These are phyloP conservation scores for Diceros bicornis DNA, from an alignment of 2,797 vertebrate species.

Conservation along the genomic window DNA sequence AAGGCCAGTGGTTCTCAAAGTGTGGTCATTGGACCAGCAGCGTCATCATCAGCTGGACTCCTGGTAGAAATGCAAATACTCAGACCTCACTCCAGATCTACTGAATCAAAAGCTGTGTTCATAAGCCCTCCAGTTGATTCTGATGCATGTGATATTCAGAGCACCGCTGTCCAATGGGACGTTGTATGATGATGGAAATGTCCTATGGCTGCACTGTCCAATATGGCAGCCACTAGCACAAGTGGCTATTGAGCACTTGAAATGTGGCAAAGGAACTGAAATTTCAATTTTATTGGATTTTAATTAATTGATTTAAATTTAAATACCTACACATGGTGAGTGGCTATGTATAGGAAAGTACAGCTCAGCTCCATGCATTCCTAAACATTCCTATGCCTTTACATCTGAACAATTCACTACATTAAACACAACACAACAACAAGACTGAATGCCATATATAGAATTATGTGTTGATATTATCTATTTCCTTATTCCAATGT, in stretches of 20 bases:
- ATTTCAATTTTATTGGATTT: not conserved
- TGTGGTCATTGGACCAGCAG: not conserved
- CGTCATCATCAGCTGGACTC: not conserved
- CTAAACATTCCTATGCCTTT: not conserved
- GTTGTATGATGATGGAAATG: not conserved
- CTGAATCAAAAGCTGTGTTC: not conserved
- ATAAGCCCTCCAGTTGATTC: no score
- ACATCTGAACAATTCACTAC: not conserved
- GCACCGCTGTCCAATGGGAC: not conserved
- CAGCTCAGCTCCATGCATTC: not conserved
- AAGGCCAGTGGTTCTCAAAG: not conserved
- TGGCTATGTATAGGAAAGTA: not conserved
- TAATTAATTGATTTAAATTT: not conserved
- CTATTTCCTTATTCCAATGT: not conserved
- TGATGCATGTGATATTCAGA: not conserved
- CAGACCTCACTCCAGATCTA: not conserved
- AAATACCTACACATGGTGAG: not conserved
- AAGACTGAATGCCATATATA: not conserved
- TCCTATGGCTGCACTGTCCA: no score
- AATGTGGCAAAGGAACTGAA: not conserved
- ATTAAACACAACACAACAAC: not conserved
- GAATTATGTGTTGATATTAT: not conserved
- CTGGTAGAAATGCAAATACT: not conserved
- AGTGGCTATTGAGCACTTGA: not conserved
- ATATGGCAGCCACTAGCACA: not conserved